Base-by-base conservation (phyloP, 35 echinoderm and acorn worm genomes). In the Acanthaster planci region DNA sequence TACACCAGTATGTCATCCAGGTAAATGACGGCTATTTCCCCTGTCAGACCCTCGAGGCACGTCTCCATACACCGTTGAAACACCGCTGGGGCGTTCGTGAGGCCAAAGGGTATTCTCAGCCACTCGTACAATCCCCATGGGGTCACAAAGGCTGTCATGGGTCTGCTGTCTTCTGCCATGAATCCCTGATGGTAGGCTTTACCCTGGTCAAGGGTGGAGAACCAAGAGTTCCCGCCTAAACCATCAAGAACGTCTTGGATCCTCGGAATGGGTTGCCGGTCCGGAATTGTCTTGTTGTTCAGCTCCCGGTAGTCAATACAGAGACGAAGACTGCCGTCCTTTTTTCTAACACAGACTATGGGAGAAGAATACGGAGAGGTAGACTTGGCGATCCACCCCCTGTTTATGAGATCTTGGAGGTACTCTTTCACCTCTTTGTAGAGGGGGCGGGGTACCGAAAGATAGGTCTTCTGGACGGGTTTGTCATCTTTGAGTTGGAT, bases 161-260 rank as follows among this genome's bases (percentile, higher is more conserved):
- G 60, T 52, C 36, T 38, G 37, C 57, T 40, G 8, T 32, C 79
- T 40, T 90, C 59, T n/a, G 23, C 6, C 0, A 86, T 86, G 19
- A 56, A 90, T 18, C 89, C 89, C 53, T 90, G 89, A 51, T 90
- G 88, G 52, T 90, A 90, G 12, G 89, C 82, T 86, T 86, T 91
- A 19, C 89, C 89, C 53, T 91, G 89, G 50, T 91, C 82, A 32
- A 91, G 31, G 0, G 81, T 90, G 40, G 26, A 77, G 27, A 84
- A 90, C 88, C 87, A 80, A 47, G 42, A 47, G 12, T 47, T 47
- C 4, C 42, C 42, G 38, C 83, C 79, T n/a, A 94, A 54, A 55
- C 93, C 84, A 87, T 95, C 84, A 0, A 95, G 79, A 0, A 95
- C 35, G 39, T 95, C 93, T 37, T 92, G 90, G 8, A 92, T 83